Percentiles rank a stretch among this genome's conserved stretches.
phyloP scores from a whole-genome alignment of 2,797 vertebrate species.

The Hydrophis major region DNA sequence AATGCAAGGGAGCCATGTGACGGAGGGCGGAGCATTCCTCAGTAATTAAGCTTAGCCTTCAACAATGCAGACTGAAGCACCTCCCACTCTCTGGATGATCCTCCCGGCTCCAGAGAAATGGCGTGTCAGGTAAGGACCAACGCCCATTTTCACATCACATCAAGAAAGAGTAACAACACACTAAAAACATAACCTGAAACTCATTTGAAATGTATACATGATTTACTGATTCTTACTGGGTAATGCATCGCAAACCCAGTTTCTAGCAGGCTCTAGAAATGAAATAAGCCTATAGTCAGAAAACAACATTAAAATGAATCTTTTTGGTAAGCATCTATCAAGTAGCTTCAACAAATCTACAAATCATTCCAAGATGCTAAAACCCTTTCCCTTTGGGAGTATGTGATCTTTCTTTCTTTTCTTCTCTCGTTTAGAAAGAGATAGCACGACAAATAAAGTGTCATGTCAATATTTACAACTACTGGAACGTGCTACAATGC shows the following conservation, averaged over 20 bases:
- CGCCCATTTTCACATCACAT: conserved; percentile 32
- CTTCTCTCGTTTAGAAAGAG: conserved; percentile 17
- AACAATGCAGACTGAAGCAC: no score
- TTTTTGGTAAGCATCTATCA: not conserved
- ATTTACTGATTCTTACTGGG: conserved; percentile 33
- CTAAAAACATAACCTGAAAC: conserved; percentile 32
- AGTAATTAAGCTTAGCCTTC: no score
- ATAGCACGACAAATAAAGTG: conserved; percentile 1
- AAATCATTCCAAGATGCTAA: not conserved
- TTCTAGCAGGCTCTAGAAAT: conserved; percentile 33
- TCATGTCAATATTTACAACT: conserved; percentile 25
- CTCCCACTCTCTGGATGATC: no score
- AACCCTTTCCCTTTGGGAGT: not conserved
- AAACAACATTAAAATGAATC: conserved; percentile 27
- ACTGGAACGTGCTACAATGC: not conserved
- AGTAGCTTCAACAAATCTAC: conserved; percentile 2
- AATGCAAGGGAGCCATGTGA: no score
- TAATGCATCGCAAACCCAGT: conserved; percentile 14
- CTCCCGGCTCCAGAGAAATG: no score
- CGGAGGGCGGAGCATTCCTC: no score
- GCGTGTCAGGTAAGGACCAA: no score
- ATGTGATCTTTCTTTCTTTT: not conserved
- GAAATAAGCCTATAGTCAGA: not conserved
- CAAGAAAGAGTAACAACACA: conserved; percentile 34
- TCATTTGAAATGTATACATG: conserved; percentile 38